Conservation (phyloP, 2,113 vertebrate genomes). For the Barnardius zonarius region DNA sequence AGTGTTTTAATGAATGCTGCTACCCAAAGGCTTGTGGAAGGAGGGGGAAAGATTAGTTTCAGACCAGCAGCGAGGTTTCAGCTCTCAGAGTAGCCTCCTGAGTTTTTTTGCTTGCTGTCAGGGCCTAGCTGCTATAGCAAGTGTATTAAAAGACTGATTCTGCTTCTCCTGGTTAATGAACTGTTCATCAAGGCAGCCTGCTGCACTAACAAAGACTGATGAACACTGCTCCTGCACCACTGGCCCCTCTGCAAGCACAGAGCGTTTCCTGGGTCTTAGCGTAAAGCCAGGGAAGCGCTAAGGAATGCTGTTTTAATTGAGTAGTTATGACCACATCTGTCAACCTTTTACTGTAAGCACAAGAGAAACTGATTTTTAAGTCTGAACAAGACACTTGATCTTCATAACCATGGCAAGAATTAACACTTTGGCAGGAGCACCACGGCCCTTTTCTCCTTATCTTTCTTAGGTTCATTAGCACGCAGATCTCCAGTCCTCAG, state of each 20-base stretch:
- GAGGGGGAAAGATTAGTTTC: conserved; percentile 13
- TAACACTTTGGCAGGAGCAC: conserved; percentile 60
- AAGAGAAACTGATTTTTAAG: conserved; percentile 50
- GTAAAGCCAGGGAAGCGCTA: conserved; percentile 43
- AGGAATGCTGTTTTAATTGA: conserved; percentile 63
- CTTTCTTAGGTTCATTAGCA: conserved; percentile 63
- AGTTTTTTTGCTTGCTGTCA: background rate
- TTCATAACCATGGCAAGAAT: conserved; percentile 58
- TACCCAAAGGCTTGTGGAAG: background rate
- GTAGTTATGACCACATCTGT: conserved; percentile 61
- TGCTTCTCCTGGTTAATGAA: conserved; percentile 65
- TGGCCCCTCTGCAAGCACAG: conserved; percentile 15
- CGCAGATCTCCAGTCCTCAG: conserved; percentile 20
- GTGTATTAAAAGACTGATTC: conserved; percentile 58
- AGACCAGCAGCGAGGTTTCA: conserved; percentile 10
- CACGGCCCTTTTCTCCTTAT: conserved; percentile 2
- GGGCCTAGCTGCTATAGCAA: conserved; percentile 10
- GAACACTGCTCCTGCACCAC: conserved; percentile 48
- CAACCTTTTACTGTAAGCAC: conserved; percentile 53
- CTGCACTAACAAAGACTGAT: conserved; percentile 65
- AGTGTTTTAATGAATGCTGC: conserved; percentile 17
- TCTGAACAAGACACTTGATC: conserved; percentile 44
- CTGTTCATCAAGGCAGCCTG: conserved; percentile 54
- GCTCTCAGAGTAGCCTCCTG: background rate
- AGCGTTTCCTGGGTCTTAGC: conserved; percentile 36